These are phyloP conservation scores for Heloderma charlesbogerti DNA, from an alignment of 2,113 vertebrate genomes.

Conservation along the genomic window DNA sequence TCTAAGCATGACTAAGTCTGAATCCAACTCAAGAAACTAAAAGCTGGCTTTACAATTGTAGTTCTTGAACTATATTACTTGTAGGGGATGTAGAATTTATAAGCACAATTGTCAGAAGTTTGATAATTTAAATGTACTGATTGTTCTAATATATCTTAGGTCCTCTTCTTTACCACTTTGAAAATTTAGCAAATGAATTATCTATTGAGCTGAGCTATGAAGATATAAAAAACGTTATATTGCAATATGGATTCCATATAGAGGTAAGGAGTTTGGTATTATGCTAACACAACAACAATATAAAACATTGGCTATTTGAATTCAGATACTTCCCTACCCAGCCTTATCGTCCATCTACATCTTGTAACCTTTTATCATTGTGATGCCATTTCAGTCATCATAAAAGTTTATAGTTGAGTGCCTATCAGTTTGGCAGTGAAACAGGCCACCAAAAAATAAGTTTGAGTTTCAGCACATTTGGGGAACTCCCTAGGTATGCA, in stretches of 20 bases:
- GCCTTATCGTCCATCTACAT: background rate
- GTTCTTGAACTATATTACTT: background rate
- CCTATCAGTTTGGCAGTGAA: background rate
- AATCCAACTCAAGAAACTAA: background rate
- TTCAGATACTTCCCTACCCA: background rate
- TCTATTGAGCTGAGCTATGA: constrained; percentile 98
- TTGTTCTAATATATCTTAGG: constrained; percentile 76
- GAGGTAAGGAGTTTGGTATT: constrained; percentile 84
- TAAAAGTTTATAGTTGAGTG: background rate
- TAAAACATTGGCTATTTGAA: background rate
- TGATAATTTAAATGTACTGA: background rate
- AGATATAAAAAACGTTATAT: constrained; percentile 91
- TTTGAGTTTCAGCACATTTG: background rate
- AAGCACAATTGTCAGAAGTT: background rate
- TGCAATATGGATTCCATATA: constrained; percentile 92
- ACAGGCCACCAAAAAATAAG: background rate
- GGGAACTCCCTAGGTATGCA: background rate
- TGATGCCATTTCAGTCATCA: background rate
- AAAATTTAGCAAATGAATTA: constrained; percentile 97
- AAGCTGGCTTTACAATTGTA: background rate
- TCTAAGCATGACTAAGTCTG: too few species aligned
- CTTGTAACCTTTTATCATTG: background rate
- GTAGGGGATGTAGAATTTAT: background rate
- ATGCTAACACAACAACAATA: background rate
- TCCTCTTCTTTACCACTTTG: constrained; percentile 96